Evolutionary conservation across 1,140 invertebrate species (phyloP), one percentile per base, ranked within the genome.

Genomic region (Drosophila nebulosa): DNA sequence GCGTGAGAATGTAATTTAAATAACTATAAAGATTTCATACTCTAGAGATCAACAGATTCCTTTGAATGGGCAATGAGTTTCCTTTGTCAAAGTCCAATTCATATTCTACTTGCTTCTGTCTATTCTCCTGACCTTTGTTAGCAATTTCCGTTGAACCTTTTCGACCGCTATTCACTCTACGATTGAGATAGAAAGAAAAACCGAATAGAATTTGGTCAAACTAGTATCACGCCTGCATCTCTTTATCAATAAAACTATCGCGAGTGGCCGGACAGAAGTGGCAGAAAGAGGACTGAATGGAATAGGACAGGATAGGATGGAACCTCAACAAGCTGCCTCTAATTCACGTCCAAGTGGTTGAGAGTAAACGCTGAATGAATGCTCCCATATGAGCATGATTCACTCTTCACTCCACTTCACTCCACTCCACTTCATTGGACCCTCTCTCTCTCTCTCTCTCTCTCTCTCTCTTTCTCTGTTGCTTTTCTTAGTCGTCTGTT

Each of bases 381-480:
- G 65, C 78, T 85, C 81, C 83, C 81, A 88, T 86, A 88, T 86
- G 81, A 88, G 62, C 83, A 67, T 66, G 64, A 51, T 72, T 76
- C 79, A 61, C 60, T 26, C 7, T 10, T 46, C 30, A 32, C 30
- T 10, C 30, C 30, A 32, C 9, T n/a, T n/a, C n/a, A n/a, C n/a
- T 24, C 24, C 24, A 3, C 24, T 0, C 24, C 24, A 24, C 24
- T 24, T 24, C 53, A 24, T 51, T 24, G 30, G 30, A 32, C 35
- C 18, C 30, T 18, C 18, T 32, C 32, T 27, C 18, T 22, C 30
- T 26, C 35, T 39, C 14, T 62, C 26, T 50, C 14, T 30, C 27
- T 12, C 36, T 21, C 4, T 22, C 32, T 3, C 26, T 14, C 27
- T 61, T 30, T 50, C 30, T 36, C 7, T 2, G 18, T 21, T n/a